A percentile compares a stretch with the other conserved stretches of the same genome.
Evolutionary conservation across 2,797 vertebrate species (phyloP).

Genomic region (Channallabes apus): DNA sequence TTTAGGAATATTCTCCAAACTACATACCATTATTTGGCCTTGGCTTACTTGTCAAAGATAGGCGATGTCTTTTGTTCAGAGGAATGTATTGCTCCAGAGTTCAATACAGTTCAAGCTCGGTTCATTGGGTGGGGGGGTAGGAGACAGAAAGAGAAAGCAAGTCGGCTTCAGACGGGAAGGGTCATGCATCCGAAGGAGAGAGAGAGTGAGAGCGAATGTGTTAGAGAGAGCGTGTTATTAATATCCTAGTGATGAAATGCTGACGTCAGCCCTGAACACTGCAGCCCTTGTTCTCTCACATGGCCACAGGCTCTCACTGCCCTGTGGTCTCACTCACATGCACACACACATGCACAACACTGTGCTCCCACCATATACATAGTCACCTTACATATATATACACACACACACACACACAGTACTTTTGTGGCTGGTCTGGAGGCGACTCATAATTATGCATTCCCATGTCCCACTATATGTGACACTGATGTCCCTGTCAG

Average conservation of each 20-base stretch:
- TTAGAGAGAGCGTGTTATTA: conserved; percentile 61
- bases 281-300: conserved; percentile 68
- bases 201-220: conserved; percentile 16
- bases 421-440: conserved; percentile 15
- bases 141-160: background rate
- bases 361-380: conserved; percentile 6
- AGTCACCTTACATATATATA: conserved; percentile 21
- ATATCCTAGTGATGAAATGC: conserved; percentile 70
- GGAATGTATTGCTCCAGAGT: conserved; percentile 3
- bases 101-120: background rate
- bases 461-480: conserved; percentile 24
- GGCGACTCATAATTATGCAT: conserved; percentile 2
- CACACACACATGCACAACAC: conserved; percentile 33
- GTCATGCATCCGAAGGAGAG: conserved; percentile 25
- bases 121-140: conserved; percentile 4
- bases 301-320: conserved; percentile 56
- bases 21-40: background rate
- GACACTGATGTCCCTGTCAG: background rate
- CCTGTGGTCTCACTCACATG: conserved; percentile 49
- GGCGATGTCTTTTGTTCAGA: background rate
- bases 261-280: conserved; percentile 71
- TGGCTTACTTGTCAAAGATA: background rate
- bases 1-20: conserved; percentile 5
- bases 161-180: conserved; percentile 12
- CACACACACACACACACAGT: conserved; percentile 21